Percentiles rank a stretch among this genome's conserved stretches.
Conservation (phyloP, 2,888 invertebrate genomes). For the Tetheella fluctuosa region DNA sequence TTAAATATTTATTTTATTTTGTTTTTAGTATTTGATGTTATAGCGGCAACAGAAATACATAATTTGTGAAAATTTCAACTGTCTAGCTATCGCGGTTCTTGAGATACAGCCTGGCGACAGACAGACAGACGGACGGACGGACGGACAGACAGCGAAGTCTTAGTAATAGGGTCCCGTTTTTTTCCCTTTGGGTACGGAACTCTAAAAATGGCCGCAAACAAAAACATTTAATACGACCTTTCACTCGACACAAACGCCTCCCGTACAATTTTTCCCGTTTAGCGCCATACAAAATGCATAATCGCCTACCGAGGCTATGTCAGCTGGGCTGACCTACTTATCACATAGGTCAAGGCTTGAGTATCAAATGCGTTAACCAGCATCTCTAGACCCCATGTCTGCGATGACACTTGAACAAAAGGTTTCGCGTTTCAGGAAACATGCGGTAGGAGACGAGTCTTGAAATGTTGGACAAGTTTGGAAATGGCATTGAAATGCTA, state of each 20-base stretch:
- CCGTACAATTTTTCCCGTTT: slow-evolving; percentile 42
- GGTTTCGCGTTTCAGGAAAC: slow-evolving; percentile 37
- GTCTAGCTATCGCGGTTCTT: too few relatives aligned
- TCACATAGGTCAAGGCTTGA: slow-evolving; percentile 5
- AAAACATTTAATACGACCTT: slow-evolving; percentile 19
- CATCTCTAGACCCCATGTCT: slow-evolving; percentile 30
- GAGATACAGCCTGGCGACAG: too few relatives aligned
- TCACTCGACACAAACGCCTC: slow-evolving; percentile 26
- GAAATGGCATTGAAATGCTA: slow-evolving; percentile 37
- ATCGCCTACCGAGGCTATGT: slow-evolving; percentile 40
- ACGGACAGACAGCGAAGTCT: too few relatives aligned
- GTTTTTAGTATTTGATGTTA: too few relatives aligned
- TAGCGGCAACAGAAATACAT: too few relatives aligned
- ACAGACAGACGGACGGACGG: too few relatives aligned
- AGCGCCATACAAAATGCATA: slow-evolving; percentile 56
- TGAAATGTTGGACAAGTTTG: slow-evolving; percentile 36
- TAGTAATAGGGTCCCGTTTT: too few relatives aligned
- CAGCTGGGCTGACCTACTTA: slow-evolving; percentile 52
- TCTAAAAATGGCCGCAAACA: slow-evolving; percentile 24
- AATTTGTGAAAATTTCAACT: too few relatives aligned
- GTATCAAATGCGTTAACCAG: slow-evolving; percentile 24
- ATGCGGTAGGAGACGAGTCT: slow-evolving; percentile 37
- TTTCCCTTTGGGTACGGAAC: too few relatives aligned
- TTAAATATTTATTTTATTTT: too few relatives aligned
- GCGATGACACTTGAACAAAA: slow-evolving; percentile 40